phyloP scores from a whole-genome alignment of 2,113 vertebrate genomes.

The Psittacus erithacus region DNA sequence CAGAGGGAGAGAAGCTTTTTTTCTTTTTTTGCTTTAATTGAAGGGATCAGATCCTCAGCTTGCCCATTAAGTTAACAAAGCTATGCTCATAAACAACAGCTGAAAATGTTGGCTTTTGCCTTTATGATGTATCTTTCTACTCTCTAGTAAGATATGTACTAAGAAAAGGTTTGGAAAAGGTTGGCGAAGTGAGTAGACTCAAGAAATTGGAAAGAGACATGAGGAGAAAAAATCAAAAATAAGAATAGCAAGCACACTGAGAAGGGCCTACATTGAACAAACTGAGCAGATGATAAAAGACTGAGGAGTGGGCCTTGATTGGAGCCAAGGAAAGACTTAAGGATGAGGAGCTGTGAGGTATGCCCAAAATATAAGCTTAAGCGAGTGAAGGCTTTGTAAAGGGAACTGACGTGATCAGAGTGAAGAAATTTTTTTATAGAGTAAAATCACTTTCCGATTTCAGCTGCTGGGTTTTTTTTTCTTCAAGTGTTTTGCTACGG shows the following conservation, averaged over 20 bases:
- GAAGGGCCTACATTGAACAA: background rate
- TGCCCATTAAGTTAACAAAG: background rate
- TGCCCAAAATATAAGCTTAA: slow-evolving; percentile 24
- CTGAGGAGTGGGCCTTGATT: background rate
- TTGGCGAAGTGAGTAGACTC: background rate
- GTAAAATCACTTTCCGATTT: slow-evolving; percentile 27
- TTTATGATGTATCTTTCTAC: slow-evolving; percentile 16
- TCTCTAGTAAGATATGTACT: background rate
- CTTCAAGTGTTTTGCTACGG: background rate
- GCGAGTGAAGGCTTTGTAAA: background rate
- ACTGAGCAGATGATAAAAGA: slow-evolving; percentile 19
- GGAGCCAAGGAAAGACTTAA: slow-evolving; percentile 14
- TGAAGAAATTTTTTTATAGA: background rate
- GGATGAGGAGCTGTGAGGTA: background rate
- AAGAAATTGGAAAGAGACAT: slow-evolving; percentile 26
- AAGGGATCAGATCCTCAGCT: background rate
- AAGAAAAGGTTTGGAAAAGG: slow-evolving; percentile 50
- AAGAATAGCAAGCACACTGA: slow-evolving; percentile 2
- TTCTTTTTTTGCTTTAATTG: background rate
- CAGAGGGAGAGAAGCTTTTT: background rate
- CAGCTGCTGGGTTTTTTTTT: background rate
- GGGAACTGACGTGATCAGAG: background rate
- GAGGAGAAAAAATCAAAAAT: background rate
- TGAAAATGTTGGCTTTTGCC: slow-evolving; percentile 45
- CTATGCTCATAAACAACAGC: slow-evolving; percentile 13